Base-by-base conservation (phyloP, 1,140 invertebrate genomes). In the Eupristina koningsbergeri region DNA sequence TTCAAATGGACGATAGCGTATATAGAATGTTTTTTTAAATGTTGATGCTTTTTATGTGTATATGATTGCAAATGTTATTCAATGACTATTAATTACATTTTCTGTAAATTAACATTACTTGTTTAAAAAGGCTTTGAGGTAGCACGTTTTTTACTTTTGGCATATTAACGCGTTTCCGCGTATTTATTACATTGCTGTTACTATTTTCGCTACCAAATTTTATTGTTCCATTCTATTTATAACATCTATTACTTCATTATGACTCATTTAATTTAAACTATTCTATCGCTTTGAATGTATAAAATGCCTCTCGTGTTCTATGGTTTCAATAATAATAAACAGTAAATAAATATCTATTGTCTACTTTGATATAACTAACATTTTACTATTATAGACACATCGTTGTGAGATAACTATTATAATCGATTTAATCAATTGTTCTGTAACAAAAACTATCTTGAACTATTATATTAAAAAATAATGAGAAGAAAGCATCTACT, bases 261-360 rank as follows among this genome's bases (percentile, higher is more conserved):
- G 73, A n/a, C 31, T 58, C 34, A 58, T 84, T 41, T 36, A 58
- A 69, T 69, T 76, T 73, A 69, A 84, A 74, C 69, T 50, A 80
- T 45, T 67, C n/a, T 39, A 45, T 11, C 41, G 17, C 47, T 7
- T 78, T 75, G 64, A 74, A 29, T 86, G 67, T 84, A 80, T 78
- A 84, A 83, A 86, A 80, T 86, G 81, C 82, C 61, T 76, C 81
- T 83, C 58, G 26, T 81, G 50, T 76, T 22, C 58, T 75, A 58
- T 31, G 31, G 17, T 36, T 69, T 76, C 22, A 80, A 69, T 81
- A 47, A 76, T 53, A 80, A 80, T 90, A 88, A 90, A 91, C 86
- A 88, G 85, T 90, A 91, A 91, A 90, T 90, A 90, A 90, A 89
- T 86, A 82, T 88, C 86, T 90, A 87, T 89, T 85, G 85, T 88